Conservation (phyloP, 2,797 vertebrate genomes). For the Glyptemys insculpta region DNA sequence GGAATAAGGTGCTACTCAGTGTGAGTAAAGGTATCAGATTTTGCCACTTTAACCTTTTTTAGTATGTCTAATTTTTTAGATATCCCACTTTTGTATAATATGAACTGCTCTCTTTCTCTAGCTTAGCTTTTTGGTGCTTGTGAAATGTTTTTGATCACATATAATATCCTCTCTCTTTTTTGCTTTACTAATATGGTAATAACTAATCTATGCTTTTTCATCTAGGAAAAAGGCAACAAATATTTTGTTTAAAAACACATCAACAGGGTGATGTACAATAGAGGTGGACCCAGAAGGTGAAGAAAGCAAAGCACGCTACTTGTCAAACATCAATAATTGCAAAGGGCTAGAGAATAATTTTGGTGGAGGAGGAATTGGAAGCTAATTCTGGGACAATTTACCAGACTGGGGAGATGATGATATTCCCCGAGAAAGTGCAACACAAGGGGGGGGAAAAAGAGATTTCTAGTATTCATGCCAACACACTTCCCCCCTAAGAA, state of each 20-base stretch:
- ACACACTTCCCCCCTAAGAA: constrained; percentile 14
- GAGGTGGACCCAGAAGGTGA: neutral
- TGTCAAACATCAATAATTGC: neutral
- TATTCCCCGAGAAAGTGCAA: neutral
- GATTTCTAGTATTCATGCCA: neutral
- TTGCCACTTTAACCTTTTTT: neutral
- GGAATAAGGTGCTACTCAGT: neutral
- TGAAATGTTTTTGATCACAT: neutral
- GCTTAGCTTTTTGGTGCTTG: neutral
- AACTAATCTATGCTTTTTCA: neutral
- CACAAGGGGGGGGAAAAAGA: constrained; percentile 5
- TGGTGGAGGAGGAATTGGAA: neutral
- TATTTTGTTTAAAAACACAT: neutral
- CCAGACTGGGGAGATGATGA: neutral
- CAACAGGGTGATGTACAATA: neutral
- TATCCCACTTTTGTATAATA: neutral
- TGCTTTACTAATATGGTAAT: neutral
- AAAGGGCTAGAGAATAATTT: neutral
- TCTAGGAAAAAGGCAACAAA: neutral
- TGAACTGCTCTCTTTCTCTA: neutral
- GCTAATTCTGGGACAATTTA: neutral
- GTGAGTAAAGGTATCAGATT: neutral
- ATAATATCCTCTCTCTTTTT: neutral
- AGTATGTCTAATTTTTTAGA: neutral
- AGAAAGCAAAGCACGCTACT: neutral